These are phyloP conservation scores for Congeria kusceri DNA, from an alignment of 2,888 invertebrate genomes.

Conservation along the genomic window DNA sequence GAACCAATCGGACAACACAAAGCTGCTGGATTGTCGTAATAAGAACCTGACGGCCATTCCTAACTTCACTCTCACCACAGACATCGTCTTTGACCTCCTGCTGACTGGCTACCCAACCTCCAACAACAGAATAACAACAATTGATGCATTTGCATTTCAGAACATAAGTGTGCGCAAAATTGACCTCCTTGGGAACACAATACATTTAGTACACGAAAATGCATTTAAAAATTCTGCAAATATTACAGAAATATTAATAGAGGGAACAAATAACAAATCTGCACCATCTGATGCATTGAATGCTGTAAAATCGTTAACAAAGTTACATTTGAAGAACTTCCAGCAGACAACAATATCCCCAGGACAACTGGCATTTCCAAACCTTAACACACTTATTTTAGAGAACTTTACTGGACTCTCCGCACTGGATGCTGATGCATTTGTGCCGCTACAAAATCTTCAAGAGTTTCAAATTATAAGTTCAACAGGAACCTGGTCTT, in stretches of 20 bases:
- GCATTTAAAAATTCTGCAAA: constrained; percentile 91
- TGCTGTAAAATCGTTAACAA: constrained; percentile 51
- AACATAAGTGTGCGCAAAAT: constrained; percentile 92
- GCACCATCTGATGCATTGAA: constrained; percentile 57
- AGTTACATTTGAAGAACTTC: constrained; percentile 66
- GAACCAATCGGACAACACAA: constrained; percentile 4
- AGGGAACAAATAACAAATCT: constrained; percentile 53
- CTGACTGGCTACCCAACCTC: constrained; percentile 25
- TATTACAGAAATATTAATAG: constrained; percentile 92
- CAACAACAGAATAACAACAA: constrained; percentile 62
- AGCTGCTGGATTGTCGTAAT: constrained; percentile 66
- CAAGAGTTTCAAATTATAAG: constrained; percentile 21
- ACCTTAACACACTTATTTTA: constrained; percentile 55
- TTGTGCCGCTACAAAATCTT: constrained; percentile 27
- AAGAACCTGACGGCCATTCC: constrained; percentile 51
- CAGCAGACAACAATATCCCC: constrained; percentile 14
- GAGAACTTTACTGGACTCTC: constrained; percentile 43
- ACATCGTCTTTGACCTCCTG: constrained; percentile 40
- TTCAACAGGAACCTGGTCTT: constrained; percentile 5
- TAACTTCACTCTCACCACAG: constrained; percentile 26
- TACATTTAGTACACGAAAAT: constrained; percentile 92
- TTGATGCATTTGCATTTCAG: constrained; percentile 89
- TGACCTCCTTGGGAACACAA: constrained; percentile 93
- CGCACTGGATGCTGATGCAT: constrained; percentile 26
- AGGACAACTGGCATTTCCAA: constrained; percentile 50